These are phyloP conservation scores for Cliona cf. orientalis DNA, from an alignment of 37 sponge, comb jelly and placozoan species.

Conservation along the genomic window DNA sequence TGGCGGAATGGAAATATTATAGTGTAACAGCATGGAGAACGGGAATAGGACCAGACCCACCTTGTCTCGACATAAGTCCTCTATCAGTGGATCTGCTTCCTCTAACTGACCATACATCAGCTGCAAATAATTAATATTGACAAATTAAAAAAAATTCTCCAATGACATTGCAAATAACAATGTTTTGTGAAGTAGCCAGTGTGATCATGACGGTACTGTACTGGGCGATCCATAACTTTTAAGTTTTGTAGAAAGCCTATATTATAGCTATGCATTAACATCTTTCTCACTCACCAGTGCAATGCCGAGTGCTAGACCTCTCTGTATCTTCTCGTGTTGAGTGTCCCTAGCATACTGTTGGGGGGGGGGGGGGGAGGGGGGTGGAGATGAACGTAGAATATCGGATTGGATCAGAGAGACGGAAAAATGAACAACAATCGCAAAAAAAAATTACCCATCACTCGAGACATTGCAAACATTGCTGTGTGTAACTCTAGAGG, in stretches of 20 bases:
- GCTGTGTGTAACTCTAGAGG: no score
- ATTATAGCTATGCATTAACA: no score
- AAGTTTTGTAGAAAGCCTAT: no score
- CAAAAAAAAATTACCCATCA: background rate
- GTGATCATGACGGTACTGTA: no score
- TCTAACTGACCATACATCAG: conserved; percentile 90
- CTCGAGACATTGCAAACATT: background rate
- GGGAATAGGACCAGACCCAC: conserved; percentile 24
- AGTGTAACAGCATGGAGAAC: background rate
- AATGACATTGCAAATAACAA: background rate
- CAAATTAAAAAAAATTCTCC: background rate
- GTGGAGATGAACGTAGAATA: background rate
- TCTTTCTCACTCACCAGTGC: conserved; percentile 78
- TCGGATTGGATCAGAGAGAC: background rate
- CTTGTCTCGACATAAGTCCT: conserved; percentile 80
- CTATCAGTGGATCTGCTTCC: conserved; percentile 88
- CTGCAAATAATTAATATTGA: conserved; percentile 56
- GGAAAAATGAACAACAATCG: background rate
- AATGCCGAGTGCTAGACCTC: conserved; percentile 95
- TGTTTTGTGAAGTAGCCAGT: no score
- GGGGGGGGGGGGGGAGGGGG: background rate
- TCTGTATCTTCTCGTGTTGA: conserved; percentile 97
- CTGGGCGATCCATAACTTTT: no score
- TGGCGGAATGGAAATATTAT: background rate
- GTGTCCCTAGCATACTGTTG: conserved; percentile 92